These are phyloP conservation scores for Podarcis siculus DNA, from an alignment of 2,797 vertebrate species.

Conservation along the genomic window DNA sequence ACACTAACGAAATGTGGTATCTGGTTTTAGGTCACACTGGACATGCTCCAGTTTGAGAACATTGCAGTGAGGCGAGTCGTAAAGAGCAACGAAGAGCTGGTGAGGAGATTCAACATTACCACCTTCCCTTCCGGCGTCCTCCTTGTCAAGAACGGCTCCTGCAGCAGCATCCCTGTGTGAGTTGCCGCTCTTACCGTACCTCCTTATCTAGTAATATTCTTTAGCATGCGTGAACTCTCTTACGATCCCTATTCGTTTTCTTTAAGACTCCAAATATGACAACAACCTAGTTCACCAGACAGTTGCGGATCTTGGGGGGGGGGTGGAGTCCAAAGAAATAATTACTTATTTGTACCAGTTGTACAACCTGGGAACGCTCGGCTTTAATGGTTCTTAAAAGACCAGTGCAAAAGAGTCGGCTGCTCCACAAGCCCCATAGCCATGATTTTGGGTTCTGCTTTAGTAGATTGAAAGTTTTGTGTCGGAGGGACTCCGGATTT, in stretches of 20 bases:
- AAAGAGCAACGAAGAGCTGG: conserved; percentile 78
- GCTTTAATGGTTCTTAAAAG: not conserved
- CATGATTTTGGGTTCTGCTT: not conserved
- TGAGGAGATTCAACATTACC: conserved; percentile 81
- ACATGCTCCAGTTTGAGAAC: conserved; percentile 89
- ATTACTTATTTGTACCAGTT: not conserved
- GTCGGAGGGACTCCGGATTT: not conserved
- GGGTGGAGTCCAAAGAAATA: too few species aligned
- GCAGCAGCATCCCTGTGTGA: conserved; percentile 84
- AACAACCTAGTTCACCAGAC: too few species aligned
- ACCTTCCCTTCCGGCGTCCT: conserved; percentile 90
- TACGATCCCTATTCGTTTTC: not conserved
- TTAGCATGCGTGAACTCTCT: not conserved
- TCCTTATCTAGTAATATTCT: not conserved
- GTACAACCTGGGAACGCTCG: not conserved
- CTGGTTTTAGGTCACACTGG: conserved; percentile 86
- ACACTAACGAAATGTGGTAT: not conserved
- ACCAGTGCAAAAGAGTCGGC: not conserved
- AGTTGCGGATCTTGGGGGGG: too few species aligned
- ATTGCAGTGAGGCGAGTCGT: conserved; percentile 87
- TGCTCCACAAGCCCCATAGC: not conserved
- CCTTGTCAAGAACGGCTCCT: conserved; percentile 80
- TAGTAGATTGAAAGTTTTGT: not conserved
- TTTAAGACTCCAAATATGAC: not conserved
- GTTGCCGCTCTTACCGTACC: conserved; percentile 45